Evolutionary conservation across 2,888 invertebrate species (phyloP).

Genomic region (Barypeithes pellucidus): DNA sequence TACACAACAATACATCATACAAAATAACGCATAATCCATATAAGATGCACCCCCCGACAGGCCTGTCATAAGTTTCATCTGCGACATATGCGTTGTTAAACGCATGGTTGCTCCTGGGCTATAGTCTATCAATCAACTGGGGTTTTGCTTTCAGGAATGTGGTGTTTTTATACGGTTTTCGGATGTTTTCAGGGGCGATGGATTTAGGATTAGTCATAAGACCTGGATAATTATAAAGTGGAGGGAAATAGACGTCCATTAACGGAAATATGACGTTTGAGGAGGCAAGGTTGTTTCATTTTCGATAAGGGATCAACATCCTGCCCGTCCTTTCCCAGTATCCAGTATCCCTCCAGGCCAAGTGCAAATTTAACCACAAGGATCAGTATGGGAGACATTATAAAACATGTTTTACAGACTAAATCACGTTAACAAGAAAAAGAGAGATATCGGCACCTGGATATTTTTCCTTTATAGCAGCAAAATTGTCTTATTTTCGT

Average conservation of each 20-base stretch:
- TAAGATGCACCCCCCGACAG: constrained; percentile 33
- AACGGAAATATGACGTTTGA: too few relatives aligned
- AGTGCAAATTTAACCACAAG: too few relatives aligned
- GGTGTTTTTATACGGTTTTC: neutral
- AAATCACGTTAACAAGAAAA: too few relatives aligned
- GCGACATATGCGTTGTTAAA: constrained; percentile 35
- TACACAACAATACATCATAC: constrained; percentile 14
- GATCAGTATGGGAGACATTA: too few relatives aligned
- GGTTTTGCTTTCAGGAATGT: constrained; percentile 9
- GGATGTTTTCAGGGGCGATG: constrained; percentile 1
- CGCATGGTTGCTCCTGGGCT: constrained; percentile 25
- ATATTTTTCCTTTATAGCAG: neutral
- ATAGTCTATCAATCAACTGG: constrained; percentile 41
- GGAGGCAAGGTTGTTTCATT: too few relatives aligned
- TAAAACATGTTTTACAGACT: too few relatives aligned
- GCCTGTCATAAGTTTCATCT: constrained; percentile 31
- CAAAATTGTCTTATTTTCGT: constrained; percentile 19
- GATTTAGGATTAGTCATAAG: neutral
- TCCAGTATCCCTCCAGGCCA: too few relatives aligned
- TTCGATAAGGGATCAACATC: too few relatives aligned
- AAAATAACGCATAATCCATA: constrained; percentile 32
- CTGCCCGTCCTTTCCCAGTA: too few relatives aligned
- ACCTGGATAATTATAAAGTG: neutral
- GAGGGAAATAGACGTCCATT: too few relatives aligned
- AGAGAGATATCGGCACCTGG: too few relatives aligned